These are phyloP conservation scores for Apamea anceps DNA, from an alignment of 2,888 invertebrate genomes.

Conservation along the genomic window DNA sequence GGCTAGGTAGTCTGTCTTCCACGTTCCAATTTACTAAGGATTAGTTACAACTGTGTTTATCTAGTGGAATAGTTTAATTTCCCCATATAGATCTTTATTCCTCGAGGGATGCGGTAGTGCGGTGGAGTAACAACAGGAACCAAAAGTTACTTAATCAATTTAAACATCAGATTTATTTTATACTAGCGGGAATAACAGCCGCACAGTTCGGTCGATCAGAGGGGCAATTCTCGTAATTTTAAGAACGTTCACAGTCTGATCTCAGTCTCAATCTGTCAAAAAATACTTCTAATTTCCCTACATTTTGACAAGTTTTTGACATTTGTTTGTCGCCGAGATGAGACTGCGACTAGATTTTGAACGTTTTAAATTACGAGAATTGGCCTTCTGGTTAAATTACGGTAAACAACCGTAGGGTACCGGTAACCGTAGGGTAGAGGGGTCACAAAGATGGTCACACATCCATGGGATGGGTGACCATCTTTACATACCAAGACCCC, in stretches of 20 bases:
- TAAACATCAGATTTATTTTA: not conserved
- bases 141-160: not conserved
- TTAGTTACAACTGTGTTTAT: conserved; percentile 48
- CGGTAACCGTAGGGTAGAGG: too few relatives aligned
- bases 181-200: not conserved
- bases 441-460: too few relatives aligned
- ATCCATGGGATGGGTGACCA: not conserved
- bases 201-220: not conserved
- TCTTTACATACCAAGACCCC: not conserved
- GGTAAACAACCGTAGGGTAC: too few relatives aligned
- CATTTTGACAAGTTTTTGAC: too few relatives aligned
- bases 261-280: too few relatives aligned
- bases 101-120: not conserved
- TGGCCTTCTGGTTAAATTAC: too few relatives aligned
- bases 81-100: conserved; percentile 18
- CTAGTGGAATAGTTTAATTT: conserved; percentile 33
- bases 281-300: too few relatives aligned
- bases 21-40: conserved; percentile 64
- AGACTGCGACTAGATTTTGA: too few relatives aligned
- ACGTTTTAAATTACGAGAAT: too few relatives aligned
- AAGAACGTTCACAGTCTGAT: too few relatives aligned
- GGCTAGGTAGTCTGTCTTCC: conserved; percentile 51
- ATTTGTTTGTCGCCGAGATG: too few relatives aligned
- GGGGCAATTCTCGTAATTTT: too few relatives aligned
- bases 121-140: conserved; percentile 2